Base-by-base conservation (phyloP, 2,113 vertebrate genomes). In the Pseudonaja textilis region DNA sequence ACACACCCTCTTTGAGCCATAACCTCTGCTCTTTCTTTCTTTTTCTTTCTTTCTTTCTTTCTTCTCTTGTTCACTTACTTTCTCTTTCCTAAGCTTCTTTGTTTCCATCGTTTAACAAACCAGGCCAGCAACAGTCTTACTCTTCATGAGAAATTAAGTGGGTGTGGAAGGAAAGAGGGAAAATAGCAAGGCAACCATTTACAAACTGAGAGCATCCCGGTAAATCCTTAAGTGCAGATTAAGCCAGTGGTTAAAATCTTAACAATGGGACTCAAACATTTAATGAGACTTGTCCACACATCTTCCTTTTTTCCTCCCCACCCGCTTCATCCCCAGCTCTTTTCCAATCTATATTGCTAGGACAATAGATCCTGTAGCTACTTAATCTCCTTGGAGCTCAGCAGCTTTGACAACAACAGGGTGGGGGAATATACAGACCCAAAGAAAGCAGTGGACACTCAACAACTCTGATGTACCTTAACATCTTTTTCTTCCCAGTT, bases 351-450 rank as follows among this genome's bases (percentile, higher is more conserved):
- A 52, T 59, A 69, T 91, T 93, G 91, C 96, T 92, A 92, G 90
- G 91, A 90, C 95, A 94, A 94, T 5, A 64, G 56, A 86, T 22
- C 95, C 90, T 89, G 57, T 92, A n/a, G 94, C 87, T 92, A 61
- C 89, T 96, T 94, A 4, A 93, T 91, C 96, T 95, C 91, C 89
- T 50, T 7, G 11, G 91, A 94, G 87, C 54, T 16, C 85, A 26
- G 89, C 20, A 3, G 92, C 90, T 59, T 85, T 86, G 5, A 12
- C 61, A 47, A 59, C 94, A 81, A 93, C 4, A 20, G 88, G 56
- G 89, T 86, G 56, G 81, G 14, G 25, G 7, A 90, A 90, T 90
- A 90, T 87, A 8, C 86, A 85, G 45, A 92, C 86, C 93, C 23
- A 5, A 64, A 74, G 55, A 94, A 87, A 4, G 90, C 95, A 34